Evolutionary conservation across 1,140 invertebrate genomes (phyloP), one percentile per base, ranked within the genome.

Genomic region (Phymorhynchus buccinoides): DNA sequence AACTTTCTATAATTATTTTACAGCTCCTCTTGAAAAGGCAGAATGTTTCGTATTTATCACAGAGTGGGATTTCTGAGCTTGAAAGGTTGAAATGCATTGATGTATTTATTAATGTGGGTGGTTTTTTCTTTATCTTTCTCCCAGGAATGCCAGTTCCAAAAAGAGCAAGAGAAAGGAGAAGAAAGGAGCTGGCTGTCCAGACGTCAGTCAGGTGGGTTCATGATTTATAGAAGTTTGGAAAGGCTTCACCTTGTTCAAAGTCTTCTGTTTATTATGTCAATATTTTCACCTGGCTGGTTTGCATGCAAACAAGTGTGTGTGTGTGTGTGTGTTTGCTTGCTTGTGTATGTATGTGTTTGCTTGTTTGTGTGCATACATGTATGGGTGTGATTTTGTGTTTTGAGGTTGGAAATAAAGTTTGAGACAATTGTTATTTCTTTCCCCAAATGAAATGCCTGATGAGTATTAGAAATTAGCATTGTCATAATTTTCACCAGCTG

Each of bases 141-240:
- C 35, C 27, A 41, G 68, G 37, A 75, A 75, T 75, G 35, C 73
- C 16, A 75, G 27, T 16, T 75, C 73, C 73, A 39, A 75, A 22
- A 75, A 75, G 22, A 75, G 27, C 37, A 75, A 75, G 37, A 75
- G 42, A 27, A 75, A 75, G 37, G 73, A 75, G 16, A 41, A 30
- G 73, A 75, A 75, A 75, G 73, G 16, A 41, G 35, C 73, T 14
- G 27, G 6, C 6, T 3, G 3, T 9, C 30, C 73, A 39, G 14
- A 39, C 30, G 35, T 41, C 3, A 37, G 27, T 37, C 73, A 75
- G 73, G 73, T 75, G 6, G 42, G 35, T 35, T 68, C 22, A 22
- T 52, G 48, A 37, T 3, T 35, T 6, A 71, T 12, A 71, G 37
- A 35, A 32, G 9, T 66, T 3, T 66, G 62, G 16, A 27, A 4